Base-by-base conservation (phyloP, 2,888 invertebrate genomes). In the Sicus ferrugineus region DNA sequence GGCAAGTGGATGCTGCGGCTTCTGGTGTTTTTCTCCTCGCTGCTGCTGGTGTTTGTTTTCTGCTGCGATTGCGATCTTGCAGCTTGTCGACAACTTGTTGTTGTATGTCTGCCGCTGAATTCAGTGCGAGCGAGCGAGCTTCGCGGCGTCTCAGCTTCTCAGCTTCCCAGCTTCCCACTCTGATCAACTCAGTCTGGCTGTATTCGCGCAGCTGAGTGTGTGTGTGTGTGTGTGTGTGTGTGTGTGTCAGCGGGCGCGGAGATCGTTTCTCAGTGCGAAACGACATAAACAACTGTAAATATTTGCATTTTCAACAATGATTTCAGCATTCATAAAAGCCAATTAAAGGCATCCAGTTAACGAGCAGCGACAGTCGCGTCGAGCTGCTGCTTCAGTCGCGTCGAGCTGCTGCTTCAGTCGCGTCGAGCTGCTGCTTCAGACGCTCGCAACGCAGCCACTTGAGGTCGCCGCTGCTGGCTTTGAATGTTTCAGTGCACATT, bases 321-420 rank as follows among this genome's bases (percentile, higher is more conserved):
- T 59, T 59, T 67, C 58, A 67, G 28, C 67, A 58, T 67, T 48
- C 46, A 58, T 67, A 67, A 59, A 67, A 67, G 59, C 67, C 59
- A 59, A 67, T 67, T 67, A 67, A 67, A 58, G 67, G 48, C 67
- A 67, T 67, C 59, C 23, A 59, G 31, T 67, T 67, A 67, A 46
- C 31, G 67, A 59, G 21, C 19, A 19, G 26, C 21, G 38, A 21
- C 14, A 26, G 14, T 38, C 31, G 54, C 5, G 26, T 42, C 38
- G 21, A 19, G 46, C 42, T 3, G 34, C n/a, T 31, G 26, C 21
- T 31, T 6, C 23, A 52, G 30, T 48, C 28, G 62, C n/a, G n/a
- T 48, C 46, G 14, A 48, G 30, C 19, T 46, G 16, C n/a, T 61
- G 59, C 38, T n/a, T n/a, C 14, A 34, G 59, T 34, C 19, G 59